Conservation (phyloP, 1,140 invertebrate species). For the Nymphalis io region DNA sequence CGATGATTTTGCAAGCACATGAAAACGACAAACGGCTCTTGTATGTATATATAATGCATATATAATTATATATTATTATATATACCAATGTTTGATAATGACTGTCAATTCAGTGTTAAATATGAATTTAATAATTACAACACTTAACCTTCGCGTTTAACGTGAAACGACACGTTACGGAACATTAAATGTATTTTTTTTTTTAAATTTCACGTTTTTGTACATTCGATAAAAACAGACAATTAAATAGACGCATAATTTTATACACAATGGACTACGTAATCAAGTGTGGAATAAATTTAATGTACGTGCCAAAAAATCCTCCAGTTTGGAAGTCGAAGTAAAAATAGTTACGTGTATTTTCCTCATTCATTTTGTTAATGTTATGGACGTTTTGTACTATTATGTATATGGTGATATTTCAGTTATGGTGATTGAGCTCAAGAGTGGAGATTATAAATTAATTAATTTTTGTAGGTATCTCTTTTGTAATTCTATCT, state of each 20-base stretch:
- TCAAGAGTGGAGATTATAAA: no score
- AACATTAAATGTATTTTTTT: slow-evolving; percentile 18
- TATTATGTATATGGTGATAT: no score
- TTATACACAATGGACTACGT: slow-evolving; percentile 13
- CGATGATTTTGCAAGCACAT: no score
- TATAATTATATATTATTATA: no score
- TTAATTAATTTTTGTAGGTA: no score
- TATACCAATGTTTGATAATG: no score
- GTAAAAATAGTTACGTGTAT: neutral
- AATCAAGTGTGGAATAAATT: slow-evolving; percentile 26
- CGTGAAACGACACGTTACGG: slow-evolving; percentile 8
- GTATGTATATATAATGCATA: no score
- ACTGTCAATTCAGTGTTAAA: neutral
- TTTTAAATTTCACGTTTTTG: slow-evolving; percentile 1
- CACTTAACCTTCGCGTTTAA: neutral
- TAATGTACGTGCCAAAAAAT: slow-evolving; percentile 17
- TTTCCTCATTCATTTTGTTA: slow-evolving; percentile 15
- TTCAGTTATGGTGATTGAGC: no score
- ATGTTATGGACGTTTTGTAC: neutral
- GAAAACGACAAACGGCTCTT: no score
- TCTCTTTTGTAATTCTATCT: no score
- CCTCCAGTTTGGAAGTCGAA: slow-evolving; percentile 11
- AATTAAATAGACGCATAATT: slow-evolving; percentile 15
- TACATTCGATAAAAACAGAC: slow-evolving; percentile 8
- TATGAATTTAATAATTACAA: neutral